phyloP scores from a whole-genome alignment of 2,113 vertebrate genomes.

The Girardinichthys multiradiatus region DNA sequence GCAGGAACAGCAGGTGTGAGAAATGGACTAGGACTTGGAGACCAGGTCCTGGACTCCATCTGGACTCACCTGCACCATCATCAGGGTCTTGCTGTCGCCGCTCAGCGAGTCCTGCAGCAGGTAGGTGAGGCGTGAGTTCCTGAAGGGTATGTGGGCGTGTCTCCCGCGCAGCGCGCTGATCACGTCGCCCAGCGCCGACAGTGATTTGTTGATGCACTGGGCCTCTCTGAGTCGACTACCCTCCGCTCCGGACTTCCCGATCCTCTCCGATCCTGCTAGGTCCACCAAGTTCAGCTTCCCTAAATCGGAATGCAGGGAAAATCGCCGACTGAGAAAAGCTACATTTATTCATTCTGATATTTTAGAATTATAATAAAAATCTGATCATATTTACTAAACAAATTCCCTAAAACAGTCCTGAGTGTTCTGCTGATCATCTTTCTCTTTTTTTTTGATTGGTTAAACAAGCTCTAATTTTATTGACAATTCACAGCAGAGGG shows the following conservation, averaged over 20 bases:
- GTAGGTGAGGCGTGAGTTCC: slow-evolving; percentile 98
- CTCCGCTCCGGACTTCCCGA: slow-evolving; percentile 91
- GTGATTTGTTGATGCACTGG: slow-evolving; percentile 96
- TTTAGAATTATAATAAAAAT: too few species aligned
- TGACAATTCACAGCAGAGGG: too few species aligned
- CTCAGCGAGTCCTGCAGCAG: slow-evolving; percentile 96
- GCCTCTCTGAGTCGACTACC: slow-evolving; percentile 92
- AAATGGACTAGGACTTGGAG: background rate
- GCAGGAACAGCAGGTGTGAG: slow-evolving; percentile 3
- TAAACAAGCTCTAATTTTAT: too few species aligned
- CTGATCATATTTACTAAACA: too few species aligned
- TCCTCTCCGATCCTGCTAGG: slow-evolving; percentile 93
- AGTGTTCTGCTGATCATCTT: too few species aligned
- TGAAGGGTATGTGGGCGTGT: slow-evolving; percentile 93
- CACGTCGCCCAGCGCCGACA: slow-evolving; percentile 92
- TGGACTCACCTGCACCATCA: slow-evolving; percentile 93
- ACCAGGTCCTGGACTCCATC: background rate
- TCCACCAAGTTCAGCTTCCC: slow-evolving; percentile 97
- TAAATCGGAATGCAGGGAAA: slow-evolving; percentile 39
- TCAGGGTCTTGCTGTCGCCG: slow-evolving; percentile 96
- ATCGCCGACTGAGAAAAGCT: background rate
- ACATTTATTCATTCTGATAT: too few species aligned
- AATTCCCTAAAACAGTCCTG: too few species aligned
- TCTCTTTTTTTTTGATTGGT: too few species aligned
- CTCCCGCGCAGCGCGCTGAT: slow-evolving; percentile 91